Conservation (phyloP, 2,113 vertebrate genomes). For the Campylomormyrus tamandua region DNA sequence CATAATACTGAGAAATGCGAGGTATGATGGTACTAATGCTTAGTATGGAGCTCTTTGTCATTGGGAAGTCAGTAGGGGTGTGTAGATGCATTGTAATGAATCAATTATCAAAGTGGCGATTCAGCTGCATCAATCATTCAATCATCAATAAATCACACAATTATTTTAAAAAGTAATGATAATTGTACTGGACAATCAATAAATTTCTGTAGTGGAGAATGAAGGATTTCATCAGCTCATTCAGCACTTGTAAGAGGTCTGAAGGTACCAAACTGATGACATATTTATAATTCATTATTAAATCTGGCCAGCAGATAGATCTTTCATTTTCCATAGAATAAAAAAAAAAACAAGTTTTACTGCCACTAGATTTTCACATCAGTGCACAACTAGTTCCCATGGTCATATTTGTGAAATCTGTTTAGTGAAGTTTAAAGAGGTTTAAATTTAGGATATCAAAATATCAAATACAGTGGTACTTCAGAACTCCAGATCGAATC, state of each 20-base stretch:
- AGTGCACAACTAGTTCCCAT: background rate
- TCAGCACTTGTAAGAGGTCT: background rate
- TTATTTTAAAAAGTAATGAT: background rate
- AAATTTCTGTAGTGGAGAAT: background rate
- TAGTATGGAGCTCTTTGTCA: background rate
- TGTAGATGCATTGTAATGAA: background rate
- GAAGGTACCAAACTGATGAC: background rate
- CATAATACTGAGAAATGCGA: background rate
- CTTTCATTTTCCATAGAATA: background rate
- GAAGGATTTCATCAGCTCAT: background rate
- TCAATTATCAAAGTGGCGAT: background rate
- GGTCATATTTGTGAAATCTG: background rate
- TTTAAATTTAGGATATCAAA: background rate
- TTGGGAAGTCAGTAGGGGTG: background rate
- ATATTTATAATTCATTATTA: background rate
- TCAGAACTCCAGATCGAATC: too few relatives aligned
- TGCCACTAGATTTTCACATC: background rate
- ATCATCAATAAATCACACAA: background rate
- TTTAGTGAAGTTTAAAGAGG: background rate
- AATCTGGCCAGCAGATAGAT: background rate
- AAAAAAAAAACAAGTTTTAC: background rate
- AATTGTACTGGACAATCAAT: background rate
- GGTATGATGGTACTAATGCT: background rate
- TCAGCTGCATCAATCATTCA: background rate
- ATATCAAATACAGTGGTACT: background rate